Conservation (phyloP, 2,113 vertebrate genomes). For the Pagrus major region DNA sequence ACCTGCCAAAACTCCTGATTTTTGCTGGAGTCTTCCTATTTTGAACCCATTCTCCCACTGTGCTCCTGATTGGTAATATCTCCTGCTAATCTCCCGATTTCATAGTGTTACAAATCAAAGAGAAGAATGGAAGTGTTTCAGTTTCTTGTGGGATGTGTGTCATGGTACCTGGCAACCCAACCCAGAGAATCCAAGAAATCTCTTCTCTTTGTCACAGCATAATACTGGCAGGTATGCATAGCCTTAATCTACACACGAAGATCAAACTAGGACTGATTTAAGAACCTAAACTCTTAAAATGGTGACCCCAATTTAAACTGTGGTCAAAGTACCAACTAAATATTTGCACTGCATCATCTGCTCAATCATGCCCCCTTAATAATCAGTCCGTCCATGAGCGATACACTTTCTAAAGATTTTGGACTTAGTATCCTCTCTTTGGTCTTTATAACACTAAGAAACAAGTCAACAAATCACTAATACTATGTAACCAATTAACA, state of each 20-base stretch:
- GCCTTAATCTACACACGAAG: neutral
- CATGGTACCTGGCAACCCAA: too few species aligned
- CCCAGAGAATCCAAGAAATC: too few species aligned
- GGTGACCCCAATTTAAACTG: neutral
- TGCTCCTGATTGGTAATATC: too few species aligned
- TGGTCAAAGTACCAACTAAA: constrained; percentile 6
- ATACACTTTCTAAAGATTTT: neutral
- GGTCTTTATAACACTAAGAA: neutral
- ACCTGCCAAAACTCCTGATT: too few species aligned
- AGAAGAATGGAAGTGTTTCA: too few species aligned
- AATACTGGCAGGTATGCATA: too few species aligned
- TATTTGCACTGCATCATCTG: constrained; percentile 12
- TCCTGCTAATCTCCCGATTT: too few species aligned
- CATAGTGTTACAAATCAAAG: too few species aligned
- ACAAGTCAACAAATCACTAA: neutral
- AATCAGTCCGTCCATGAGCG: neutral
- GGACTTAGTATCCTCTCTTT: neutral
- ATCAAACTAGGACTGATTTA: neutral
- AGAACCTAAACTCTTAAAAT: neutral
- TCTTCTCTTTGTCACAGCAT: too few species aligned
- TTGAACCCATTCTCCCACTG: too few species aligned
- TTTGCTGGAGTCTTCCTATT: too few species aligned
- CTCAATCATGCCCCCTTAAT: neutral
- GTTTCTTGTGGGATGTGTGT: too few species aligned
- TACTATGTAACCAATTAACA: neutral